Evolutionary conservation across 2,113 vertebrate species (phyloP).

Genomic region (Rhabdomys dilectus): DNA sequence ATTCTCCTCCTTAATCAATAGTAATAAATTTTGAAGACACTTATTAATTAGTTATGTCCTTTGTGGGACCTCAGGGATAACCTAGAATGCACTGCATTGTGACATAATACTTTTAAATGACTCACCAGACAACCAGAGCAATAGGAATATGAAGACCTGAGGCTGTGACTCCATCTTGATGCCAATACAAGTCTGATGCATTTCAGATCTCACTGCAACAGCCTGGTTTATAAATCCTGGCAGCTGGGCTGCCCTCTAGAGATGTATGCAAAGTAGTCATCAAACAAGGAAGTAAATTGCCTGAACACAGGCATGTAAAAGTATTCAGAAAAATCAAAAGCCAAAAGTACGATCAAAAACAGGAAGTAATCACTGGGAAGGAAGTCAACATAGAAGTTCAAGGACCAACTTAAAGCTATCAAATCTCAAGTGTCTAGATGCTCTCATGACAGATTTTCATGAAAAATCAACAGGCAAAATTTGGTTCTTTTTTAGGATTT

Average conservation of each 20-base stretch:
- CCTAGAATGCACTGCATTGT: too few relatives aligned
- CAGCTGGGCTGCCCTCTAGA: not conserved
- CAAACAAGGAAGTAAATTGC: not conserved
- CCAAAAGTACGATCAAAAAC: not conserved
- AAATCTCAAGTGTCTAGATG: too few relatives aligned
- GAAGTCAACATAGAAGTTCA: not conserved
- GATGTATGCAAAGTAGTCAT: not conserved
- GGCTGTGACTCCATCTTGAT: not conserved
- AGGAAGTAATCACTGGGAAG: not conserved
- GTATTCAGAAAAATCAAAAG: not conserved
- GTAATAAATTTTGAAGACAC: too few relatives aligned
- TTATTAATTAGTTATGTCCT: too few relatives aligned
- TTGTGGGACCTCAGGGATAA: too few relatives aligned
- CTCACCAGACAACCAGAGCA: not conserved
- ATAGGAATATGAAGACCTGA: not conserved
- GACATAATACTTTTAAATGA: not conserved
- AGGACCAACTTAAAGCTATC: not conserved
- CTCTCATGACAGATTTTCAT: too few relatives aligned
- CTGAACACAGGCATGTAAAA: not conserved
- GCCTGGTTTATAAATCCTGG: fast-evolving
- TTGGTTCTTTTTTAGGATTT: too few relatives aligned
- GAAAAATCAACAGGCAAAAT: too few relatives aligned
- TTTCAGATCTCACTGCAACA: not conserved
- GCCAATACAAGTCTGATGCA: not conserved
- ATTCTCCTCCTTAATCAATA: too few relatives aligned